Evolutionary conservation across 1,140 invertebrate genomes (phyloP).

Genomic region (Camponotus floridanus): DNA sequence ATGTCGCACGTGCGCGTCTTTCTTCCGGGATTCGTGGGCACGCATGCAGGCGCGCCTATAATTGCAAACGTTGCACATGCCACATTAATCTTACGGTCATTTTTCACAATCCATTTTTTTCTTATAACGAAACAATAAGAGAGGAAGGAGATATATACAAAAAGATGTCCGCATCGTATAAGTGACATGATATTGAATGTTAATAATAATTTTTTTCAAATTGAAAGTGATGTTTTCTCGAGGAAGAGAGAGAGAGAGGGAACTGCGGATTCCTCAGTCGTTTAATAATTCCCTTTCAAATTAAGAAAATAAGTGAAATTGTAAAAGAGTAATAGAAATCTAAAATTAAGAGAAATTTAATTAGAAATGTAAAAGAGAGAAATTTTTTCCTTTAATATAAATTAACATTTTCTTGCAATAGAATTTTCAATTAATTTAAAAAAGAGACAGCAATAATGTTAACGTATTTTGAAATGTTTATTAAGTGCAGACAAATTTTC

Average conservation of each 20-base stretch:
- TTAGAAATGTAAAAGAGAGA: background rate
- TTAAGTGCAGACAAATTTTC: background rate
- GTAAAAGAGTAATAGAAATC: background rate
- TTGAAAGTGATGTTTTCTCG: background rate
- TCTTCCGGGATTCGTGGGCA: slow-evolving; percentile 52
- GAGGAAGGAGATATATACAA: background rate
- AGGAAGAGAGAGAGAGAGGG: background rate
- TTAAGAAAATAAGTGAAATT: background rate
- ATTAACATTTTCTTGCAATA: background rate
- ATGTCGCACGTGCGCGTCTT: slow-evolving; percentile 35
- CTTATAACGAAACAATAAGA: slow-evolving; percentile 77
- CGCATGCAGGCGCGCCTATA: slow-evolving; percentile 65
- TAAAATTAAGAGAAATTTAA: too few species aligned
- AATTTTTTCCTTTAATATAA: background rate
- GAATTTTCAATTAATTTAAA: slow-evolving; percentile 1
- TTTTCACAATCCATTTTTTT: slow-evolving; percentile 77
- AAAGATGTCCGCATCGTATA: background rate
- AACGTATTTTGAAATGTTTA: too few species aligned
- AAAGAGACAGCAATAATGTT: background rate
- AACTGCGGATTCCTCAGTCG: background rate
- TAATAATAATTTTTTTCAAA: background rate
- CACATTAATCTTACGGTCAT: slow-evolving; percentile 80
- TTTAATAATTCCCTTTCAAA: background rate
- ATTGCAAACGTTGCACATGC: slow-evolving; percentile 77
- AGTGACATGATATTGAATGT: background rate